These are phyloP conservation scores for Lepas anatifera DNA, from an alignment of 2,888 invertebrate genomes.

Conservation along the genomic window DNA sequence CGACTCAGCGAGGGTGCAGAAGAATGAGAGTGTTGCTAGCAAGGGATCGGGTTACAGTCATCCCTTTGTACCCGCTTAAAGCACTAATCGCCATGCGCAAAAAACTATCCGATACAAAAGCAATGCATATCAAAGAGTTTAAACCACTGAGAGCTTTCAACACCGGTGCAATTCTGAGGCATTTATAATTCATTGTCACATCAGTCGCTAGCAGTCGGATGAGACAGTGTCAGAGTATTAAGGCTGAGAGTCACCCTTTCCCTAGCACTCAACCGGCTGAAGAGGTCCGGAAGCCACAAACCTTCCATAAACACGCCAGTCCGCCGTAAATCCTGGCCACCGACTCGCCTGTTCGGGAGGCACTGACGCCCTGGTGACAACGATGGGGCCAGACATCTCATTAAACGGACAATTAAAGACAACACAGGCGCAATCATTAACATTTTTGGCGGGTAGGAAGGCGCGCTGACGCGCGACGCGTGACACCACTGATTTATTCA, in stretches of 20 bases:
- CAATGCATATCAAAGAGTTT: too few species aligned
- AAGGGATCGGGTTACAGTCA: neutral
- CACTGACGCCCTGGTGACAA: neutral
- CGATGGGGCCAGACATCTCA: neutral
- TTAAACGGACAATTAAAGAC: slow-evolving; percentile 3
- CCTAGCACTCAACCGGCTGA: too few species aligned
- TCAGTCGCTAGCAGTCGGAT: too few species aligned
- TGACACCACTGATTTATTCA: too few species aligned
- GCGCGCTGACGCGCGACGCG: neutral
- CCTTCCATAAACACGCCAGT: neutral
- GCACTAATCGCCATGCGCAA: neutral
- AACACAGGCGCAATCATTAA: neutral
- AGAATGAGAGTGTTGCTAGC: slow-evolving; percentile 10
- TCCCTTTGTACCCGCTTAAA: neutral
- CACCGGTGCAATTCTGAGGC: too few species aligned
- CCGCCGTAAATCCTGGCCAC: neutral
- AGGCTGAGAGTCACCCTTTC: too few species aligned
- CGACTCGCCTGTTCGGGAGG: neutral
- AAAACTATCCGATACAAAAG: too few species aligned
- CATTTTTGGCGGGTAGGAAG: neutral
- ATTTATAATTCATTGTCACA: too few species aligned
- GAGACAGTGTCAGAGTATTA: too few species aligned
- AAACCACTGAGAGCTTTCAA: too few species aligned
- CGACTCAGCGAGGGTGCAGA: neutral
- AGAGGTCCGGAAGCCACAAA: too few species aligned